phyloP scores from a whole-genome alignment of 2,113 vertebrate genomes.

The Prunella himalayana region DNA sequence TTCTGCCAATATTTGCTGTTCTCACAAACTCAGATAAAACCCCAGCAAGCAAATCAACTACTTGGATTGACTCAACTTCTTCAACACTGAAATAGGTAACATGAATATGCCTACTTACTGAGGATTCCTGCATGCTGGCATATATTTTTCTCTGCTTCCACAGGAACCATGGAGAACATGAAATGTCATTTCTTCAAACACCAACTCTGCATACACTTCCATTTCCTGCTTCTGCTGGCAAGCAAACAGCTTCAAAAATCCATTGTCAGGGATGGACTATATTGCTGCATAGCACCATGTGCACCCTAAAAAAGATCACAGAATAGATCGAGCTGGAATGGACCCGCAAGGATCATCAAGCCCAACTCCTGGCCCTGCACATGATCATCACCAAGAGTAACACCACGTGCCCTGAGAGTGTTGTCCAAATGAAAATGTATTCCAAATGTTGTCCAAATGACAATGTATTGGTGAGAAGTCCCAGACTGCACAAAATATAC shows the following conservation, averaged over 20 bases:
- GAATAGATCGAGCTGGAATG: background rate
- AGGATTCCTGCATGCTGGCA: background rate
- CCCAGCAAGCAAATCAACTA: background rate
- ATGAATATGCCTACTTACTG: background rate
- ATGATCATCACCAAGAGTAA: background rate
- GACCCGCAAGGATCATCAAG: background rate
- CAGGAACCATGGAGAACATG: background rate
- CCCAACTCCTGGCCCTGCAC: background rate
- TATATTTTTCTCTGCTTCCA: background rate
- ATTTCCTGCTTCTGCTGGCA: background rate
- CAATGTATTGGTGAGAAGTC: background rate
- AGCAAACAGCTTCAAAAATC: background rate
- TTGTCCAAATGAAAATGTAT: background rate
- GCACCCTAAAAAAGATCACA: background rate
- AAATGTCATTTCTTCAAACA: background rate
- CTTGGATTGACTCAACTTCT: background rate
- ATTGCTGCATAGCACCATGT: background rate
- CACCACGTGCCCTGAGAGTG: accelerated
- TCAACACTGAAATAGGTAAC: background rate
- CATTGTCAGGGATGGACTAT: background rate
- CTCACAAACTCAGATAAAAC: background rate
- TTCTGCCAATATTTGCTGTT: background rate
- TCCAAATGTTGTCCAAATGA: no score
- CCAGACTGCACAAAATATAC: background rate
- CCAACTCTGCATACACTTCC: background rate